Conservation (phyloP, 2,113 vertebrate species). For the Limnothrissa miodon region DNA sequence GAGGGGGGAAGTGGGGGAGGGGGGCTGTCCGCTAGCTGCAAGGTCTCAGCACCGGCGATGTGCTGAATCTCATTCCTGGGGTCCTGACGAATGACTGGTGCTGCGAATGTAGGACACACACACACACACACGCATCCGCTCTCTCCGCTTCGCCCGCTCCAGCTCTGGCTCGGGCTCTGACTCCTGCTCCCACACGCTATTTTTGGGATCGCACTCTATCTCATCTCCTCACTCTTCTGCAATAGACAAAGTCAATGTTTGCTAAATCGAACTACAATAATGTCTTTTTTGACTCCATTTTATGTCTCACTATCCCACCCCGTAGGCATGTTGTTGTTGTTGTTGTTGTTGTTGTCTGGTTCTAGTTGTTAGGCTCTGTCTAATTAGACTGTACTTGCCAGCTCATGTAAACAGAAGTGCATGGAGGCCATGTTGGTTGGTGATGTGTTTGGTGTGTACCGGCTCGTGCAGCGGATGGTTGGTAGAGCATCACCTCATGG, state of each 20-base stretch:
- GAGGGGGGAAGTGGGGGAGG: background rate
- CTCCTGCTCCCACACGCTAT: background rate
- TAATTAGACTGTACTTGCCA: background rate
- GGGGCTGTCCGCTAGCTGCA: slow-evolving; percentile 2
- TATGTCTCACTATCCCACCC: background rate
- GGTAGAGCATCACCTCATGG: background rate
- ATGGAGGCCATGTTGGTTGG: background rate
- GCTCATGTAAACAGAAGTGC: background rate
- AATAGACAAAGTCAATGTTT: background rate
- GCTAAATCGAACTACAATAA: background rate
- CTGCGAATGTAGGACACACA: background rate
- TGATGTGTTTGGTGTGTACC: background rate
- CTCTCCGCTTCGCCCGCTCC: too few species aligned
- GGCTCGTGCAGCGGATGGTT: background rate
- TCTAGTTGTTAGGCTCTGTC: background rate
- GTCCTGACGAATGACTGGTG: background rate
- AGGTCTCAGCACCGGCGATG: background rate
- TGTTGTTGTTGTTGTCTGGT: too few species aligned
- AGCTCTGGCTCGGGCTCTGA: background rate
- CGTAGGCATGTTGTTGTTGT: background rate
- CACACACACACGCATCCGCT: background rate
- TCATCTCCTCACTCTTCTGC: background rate
- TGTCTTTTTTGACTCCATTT: background rate
- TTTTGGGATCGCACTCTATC: background rate
- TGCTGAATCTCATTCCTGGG: slow-evolving; percentile 2